Conservation (phyloP, 1,140 invertebrate species). For the Ctenoplectra terminalis region DNA sequence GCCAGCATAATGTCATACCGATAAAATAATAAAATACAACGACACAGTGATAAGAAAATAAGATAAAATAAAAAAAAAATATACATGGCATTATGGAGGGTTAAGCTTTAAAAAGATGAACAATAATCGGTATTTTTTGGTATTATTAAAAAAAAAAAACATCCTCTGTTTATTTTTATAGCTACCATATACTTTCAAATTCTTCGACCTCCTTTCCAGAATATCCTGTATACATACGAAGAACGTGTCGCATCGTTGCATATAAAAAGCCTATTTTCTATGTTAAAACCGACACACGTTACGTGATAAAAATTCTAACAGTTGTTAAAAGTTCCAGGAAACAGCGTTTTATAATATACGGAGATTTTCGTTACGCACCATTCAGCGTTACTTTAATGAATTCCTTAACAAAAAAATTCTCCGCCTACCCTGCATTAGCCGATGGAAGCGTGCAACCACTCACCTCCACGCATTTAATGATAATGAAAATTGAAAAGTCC, state of each 20-base stretch:
- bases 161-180: not conserved
- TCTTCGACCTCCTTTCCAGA: slow-evolving; percentile 1
- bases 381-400: too few species aligned
- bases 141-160: too few species aligned
- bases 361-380: too few species aligned
- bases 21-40: too few species aligned
- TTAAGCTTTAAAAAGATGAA: too few species aligned
- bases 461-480: not conserved
- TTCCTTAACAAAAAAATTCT: too few species aligned
- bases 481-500: not conserved
- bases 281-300: not conserved
- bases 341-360: too few species aligned
- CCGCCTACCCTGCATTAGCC: not conserved
- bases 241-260: not conserved
- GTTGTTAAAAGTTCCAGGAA: not conserved
- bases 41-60: too few species aligned
- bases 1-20: too few species aligned
- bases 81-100: too few species aligned
- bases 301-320: slow-evolving; percentile 1
- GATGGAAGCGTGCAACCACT: not conserved
- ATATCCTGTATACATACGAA: not conserved
- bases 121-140: too few species aligned
- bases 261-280: not conserved
- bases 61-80: too few species aligned
- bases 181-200: not conserved